These are phyloP conservation scores for Bombus superbus DNA, from an alignment of 1,140 invertebrate genomes.

Conservation along the genomic window DNA sequence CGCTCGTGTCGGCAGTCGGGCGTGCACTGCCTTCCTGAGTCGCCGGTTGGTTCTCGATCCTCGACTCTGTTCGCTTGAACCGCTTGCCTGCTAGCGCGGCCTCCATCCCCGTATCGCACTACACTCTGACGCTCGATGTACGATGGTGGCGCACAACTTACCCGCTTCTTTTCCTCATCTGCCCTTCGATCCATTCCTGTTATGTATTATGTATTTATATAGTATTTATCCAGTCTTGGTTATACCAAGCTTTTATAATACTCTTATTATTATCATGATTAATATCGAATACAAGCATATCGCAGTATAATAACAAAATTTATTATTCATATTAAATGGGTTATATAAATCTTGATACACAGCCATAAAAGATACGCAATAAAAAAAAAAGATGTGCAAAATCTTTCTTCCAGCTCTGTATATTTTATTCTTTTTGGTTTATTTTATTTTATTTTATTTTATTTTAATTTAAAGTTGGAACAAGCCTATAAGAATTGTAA, in stretches of 20 bases:
- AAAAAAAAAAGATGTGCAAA: background rate
- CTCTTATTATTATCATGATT: no score
- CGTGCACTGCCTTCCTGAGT: constrained; percentile 78
- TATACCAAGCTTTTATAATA: background rate
- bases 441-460: background rate
- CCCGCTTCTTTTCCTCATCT: constrained; percentile 8
- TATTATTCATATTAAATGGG: background rate
- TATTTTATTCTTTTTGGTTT: background rate
- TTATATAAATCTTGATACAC: background rate
- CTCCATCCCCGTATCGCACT: constrained; percentile 57
- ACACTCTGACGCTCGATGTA: constrained; percentile 5
- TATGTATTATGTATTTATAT: no score
- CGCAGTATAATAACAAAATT: background rate
- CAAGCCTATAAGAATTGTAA: background rate
- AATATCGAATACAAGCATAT: background rate
- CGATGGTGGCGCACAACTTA: constrained; percentile 8
- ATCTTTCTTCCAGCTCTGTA: background rate
- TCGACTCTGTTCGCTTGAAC: constrained; percentile 54
- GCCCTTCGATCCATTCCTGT: no score
- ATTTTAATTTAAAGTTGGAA: background rate
- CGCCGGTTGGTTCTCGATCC: constrained; percentile 64
- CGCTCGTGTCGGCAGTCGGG: constrained; percentile 82
- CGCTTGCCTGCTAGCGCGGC: constrained; percentile 34
- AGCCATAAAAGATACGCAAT: background rate
- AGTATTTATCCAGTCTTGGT: background rate